Conservation (phyloP, 2,888 invertebrate species). For the Harmothoe impar region DNA sequence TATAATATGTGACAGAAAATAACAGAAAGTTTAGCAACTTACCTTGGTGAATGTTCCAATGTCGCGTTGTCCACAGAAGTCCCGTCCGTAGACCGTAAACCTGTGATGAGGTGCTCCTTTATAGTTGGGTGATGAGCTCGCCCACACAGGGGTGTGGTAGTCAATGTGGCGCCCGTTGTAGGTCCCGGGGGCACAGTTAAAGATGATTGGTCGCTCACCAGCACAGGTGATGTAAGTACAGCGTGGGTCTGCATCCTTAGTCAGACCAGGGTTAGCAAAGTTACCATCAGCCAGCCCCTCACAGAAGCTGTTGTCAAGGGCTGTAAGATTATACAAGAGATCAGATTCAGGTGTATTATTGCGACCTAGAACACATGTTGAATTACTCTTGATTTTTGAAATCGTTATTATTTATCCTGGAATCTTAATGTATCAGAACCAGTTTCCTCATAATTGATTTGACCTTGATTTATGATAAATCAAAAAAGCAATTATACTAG, state of each 20-base stretch:
- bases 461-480: no score
- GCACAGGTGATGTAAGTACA: slow-evolving; percentile 58
- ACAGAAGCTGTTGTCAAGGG: slow-evolving; percentile 31
- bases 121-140: background rate
- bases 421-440: no score
- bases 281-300: slow-evolving; percentile 37
- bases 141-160: background rate
- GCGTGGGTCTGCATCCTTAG: slow-evolving; percentile 35
- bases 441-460: no score
- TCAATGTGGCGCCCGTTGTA: background rate
- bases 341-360: no score
- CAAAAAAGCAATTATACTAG: no score
- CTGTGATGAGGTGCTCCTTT: background rate
- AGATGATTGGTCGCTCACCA: slow-evolving; percentile 33
- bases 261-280: slow-evolving; percentile 54
- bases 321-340: no score
- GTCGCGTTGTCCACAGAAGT: background rate
- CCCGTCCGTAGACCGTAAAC: background rate
- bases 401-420: no score
- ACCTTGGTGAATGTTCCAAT: background rate
- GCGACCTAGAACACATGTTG: no score
- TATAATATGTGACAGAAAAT: no score
- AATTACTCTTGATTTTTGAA: no score
- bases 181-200: slow-evolving; percentile 51
- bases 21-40: no score